phyloP scores from a whole-genome alignment of 2,113 vertebrate species.

The Mesembrinibis cayennensis region DNA sequence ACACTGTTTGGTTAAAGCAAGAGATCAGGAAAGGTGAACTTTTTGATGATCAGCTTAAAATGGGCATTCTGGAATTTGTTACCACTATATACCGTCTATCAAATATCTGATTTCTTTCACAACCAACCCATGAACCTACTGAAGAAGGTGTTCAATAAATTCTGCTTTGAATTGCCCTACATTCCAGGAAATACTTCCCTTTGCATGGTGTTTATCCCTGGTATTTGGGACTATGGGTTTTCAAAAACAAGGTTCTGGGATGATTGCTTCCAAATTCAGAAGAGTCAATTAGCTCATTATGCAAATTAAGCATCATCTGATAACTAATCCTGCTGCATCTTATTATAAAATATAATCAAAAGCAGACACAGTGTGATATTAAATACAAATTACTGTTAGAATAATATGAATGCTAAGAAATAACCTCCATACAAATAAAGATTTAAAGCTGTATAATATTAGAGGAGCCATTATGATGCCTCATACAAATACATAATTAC shows the following conservation, averaged over 20 bases:
- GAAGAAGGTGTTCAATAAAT: neutral
- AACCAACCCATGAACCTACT: neutral
- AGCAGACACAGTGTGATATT: neutral
- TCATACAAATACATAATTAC: neutral
- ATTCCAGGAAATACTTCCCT: neutral
- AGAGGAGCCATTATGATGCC: neutral
- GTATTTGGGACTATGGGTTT: neutral
- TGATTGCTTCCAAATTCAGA: slow-evolving; percentile 19
- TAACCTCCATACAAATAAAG: neutral
- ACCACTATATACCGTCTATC: neutral
- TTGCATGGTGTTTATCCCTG: neutral
- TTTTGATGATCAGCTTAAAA: neutral
- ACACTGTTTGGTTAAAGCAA: neutral
- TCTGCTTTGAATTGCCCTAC: neutral
- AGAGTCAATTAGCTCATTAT: slow-evolving; percentile 47
- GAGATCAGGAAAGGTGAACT: neutral
- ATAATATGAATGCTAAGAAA: slow-evolving; percentile 23
- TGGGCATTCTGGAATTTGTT: neutral
- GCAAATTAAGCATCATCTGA: slow-evolving; percentile 27
- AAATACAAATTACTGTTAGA: slow-evolving; percentile 24
- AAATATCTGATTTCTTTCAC: neutral
- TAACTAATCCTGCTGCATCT: slow-evolving; percentile 7
- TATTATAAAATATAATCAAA: slow-evolving; percentile 51
- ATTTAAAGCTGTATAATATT: neutral
- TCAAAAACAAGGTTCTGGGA: neutral